Conservation (phyloP, 2,113 vertebrate genomes). For the Nycticebus coucang region DNA sequence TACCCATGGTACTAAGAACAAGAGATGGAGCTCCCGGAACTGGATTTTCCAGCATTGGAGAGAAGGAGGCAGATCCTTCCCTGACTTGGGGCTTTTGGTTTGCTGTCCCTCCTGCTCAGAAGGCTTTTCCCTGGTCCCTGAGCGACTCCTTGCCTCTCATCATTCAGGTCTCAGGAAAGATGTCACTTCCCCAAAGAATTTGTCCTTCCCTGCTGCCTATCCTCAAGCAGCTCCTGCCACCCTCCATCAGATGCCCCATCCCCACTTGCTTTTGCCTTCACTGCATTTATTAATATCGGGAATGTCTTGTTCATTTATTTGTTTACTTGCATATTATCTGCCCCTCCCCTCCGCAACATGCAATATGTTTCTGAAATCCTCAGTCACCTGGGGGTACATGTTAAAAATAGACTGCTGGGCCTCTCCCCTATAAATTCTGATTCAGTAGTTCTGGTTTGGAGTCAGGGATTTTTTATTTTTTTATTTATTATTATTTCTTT, state of each 20-base stretch:
- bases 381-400: background rate
- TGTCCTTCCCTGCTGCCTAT: background rate
- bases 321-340: background rate
- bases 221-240: background rate
- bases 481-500: too few relatives aligned
- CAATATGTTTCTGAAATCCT: background rate
- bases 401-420: background rate
- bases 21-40: background rate
- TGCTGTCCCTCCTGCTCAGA: background rate
- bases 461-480: too few relatives aligned
- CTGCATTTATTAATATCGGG: background rate
- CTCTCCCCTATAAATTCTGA: background rate
- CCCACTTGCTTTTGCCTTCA: background rate
- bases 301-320: background rate
- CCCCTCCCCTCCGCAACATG: rapidly evolving
- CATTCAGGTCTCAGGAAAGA: background rate
- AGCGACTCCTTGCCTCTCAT: background rate
- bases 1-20: slow-evolving; percentile 6
- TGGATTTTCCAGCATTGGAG: background rate
- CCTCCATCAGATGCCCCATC: background rate
- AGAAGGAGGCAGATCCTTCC: background rate
- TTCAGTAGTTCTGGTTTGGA: background rate
- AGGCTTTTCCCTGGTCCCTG: background rate
- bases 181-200: background rate
- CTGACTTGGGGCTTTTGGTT: background rate